A percentile compares a stretch with the other conserved stretches of the same genome.
Conservation (phyloP, 2,797 vertebrate genomes). For the Malacoraja senta region DNA sequence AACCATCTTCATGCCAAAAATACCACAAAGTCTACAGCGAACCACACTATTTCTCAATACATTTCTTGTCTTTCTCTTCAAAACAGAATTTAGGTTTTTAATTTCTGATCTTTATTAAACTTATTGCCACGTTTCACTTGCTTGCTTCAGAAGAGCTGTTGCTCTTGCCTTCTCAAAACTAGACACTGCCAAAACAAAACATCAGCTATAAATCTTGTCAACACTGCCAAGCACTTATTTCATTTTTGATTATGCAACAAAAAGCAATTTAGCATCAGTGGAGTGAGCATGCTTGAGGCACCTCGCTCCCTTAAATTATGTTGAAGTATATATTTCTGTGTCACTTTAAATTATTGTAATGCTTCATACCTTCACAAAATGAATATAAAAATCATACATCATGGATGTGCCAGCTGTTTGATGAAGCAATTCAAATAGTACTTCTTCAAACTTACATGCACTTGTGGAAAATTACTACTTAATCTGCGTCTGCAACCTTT, state of each 20-base stretch:
- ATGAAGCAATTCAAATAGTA: neutral
- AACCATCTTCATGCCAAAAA: constrained; percentile 37
- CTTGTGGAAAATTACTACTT: neutral
- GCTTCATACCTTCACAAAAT: neutral
- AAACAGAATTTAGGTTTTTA: neutral
- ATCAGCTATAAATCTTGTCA: neutral
- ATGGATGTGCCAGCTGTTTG: neutral
- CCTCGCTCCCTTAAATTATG: neutral
- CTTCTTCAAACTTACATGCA: neutral
- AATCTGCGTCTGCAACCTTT: neutral
- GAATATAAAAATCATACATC: neutral
- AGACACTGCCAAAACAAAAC: neutral
- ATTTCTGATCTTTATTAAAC: neutral
- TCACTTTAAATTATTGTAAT: neutral
- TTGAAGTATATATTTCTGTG: neutral
- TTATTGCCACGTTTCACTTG: neutral
- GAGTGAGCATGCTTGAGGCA: neutral
- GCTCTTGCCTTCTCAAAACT: neutral
- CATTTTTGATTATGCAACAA: neutral
- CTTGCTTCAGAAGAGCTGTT: neutral
- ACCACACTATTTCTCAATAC: neutral
- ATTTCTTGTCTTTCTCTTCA: neutral
- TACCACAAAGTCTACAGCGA: neutral
- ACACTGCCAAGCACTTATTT: neutral
- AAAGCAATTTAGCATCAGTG: neutral